Evolutionary conservation across 2,113 vertebrate genomes (phyloP).

Genomic region (Grallaria varia): DNA sequence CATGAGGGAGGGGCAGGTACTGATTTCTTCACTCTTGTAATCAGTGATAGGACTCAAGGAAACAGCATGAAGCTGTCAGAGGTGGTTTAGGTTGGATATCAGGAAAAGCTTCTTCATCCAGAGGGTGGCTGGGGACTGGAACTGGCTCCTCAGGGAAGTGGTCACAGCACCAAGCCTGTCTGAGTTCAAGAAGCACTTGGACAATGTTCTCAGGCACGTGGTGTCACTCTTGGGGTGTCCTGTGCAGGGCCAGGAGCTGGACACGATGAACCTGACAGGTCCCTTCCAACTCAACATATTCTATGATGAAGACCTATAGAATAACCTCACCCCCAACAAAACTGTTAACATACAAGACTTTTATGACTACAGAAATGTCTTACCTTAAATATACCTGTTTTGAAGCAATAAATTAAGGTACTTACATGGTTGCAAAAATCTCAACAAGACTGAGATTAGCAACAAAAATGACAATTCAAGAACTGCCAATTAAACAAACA

Average conservation of each 20-base stretch:
- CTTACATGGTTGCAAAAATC: neutral
- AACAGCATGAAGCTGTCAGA: rapidly evolving
- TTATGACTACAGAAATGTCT: neutral
- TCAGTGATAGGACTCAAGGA: neutral
- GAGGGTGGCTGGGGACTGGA: neutral
- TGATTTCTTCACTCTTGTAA: neutral
- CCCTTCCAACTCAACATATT: neutral
- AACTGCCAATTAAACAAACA: neutral
- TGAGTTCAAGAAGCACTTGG: neutral
- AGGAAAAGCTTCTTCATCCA: neutral
- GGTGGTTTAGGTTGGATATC: neutral
- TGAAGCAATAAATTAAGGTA: neutral
- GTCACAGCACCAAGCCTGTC: neutral
- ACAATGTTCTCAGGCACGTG: neutral
- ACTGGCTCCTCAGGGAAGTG: neutral
- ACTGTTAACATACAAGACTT: neutral
- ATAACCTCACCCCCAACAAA: neutral
- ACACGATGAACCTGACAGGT: neutral
- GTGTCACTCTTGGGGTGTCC: neutral
- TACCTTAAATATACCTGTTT: neutral
- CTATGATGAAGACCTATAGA: neutral
- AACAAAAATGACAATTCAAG: neutral
- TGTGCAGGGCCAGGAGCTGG: neutral
- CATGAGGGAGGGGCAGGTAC: neutral
- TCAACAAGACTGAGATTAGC: neutral